Percentiles rank a stretch among this genome's conserved stretches.
Conservation (phyloP, 2,113 vertebrate species). For the Orientallactaga bullata region DNA sequence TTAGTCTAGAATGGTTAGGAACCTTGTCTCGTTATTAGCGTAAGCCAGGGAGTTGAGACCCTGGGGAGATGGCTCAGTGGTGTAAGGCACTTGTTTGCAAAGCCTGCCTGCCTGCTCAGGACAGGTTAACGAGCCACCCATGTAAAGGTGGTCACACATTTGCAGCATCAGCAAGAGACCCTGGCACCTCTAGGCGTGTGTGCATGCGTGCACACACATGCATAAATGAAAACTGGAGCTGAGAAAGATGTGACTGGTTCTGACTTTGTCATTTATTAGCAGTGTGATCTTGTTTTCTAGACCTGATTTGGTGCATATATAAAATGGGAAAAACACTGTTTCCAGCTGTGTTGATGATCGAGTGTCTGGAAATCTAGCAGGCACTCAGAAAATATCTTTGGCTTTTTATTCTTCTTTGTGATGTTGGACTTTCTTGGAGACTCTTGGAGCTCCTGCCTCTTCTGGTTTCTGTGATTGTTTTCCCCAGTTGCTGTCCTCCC, state of each 20-base stretch:
- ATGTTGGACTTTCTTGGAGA: not conserved
- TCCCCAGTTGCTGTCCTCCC: not conserved
- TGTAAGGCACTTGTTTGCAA: too few relatives aligned
- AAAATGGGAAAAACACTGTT: not conserved
- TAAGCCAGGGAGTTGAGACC: not conserved
- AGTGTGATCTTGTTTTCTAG: not conserved
- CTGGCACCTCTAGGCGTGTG: too few relatives aligned
- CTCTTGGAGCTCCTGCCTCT: not conserved
- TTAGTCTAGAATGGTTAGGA: conserved; percentile 21
- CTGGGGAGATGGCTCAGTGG: too few relatives aligned
- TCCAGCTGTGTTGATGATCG: not conserved
- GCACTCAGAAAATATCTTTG: conserved; percentile 10
- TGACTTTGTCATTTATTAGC: conserved; percentile 12
- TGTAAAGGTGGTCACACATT: too few relatives aligned
- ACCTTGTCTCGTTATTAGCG: too few relatives aligned
- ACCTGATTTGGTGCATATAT: conserved; percentile 22
- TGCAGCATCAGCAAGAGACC: too few relatives aligned
- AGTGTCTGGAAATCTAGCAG: conserved; percentile 20
- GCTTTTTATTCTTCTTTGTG: conserved; percentile 25
- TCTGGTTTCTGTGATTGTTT: not conserved
- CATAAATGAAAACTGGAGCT: not conserved
- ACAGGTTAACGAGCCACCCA: too few relatives aligned
- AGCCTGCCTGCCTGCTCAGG: too few relatives aligned
- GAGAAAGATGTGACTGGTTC: conserved; percentile 53
- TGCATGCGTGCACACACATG: too few relatives aligned